Evolutionary conservation across 2,888 invertebrate genomes (phyloP).

Genomic region (Notodonta dromedarius): DNA sequence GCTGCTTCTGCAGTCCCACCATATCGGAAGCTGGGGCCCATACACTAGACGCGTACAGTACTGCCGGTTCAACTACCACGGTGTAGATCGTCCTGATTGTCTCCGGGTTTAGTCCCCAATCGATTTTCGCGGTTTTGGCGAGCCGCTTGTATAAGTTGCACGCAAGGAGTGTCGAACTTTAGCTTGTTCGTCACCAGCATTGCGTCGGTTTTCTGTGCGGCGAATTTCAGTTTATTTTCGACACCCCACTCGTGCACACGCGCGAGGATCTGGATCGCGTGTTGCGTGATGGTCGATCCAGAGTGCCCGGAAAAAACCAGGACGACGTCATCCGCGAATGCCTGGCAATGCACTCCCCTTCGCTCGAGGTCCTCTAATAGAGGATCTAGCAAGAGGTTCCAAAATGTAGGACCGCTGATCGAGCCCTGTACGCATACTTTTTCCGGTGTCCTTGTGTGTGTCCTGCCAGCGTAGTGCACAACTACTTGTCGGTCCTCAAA

Average conservation of each 20-base stretch:
- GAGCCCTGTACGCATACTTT: no score
- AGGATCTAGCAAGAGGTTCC: conserved; percentile 1
- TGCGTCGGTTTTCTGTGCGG: background rate
- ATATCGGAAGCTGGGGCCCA: conserved; percentile 13
- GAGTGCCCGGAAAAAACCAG: background rate
- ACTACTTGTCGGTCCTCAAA: no score
- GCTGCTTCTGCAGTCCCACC: background rate
- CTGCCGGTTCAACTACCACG: background rate
- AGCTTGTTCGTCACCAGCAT: background rate
- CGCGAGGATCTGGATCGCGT: background rate
- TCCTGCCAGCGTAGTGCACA: no score
- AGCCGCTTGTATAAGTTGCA: background rate
- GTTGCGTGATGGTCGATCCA: background rate
- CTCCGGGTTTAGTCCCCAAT: background rate
- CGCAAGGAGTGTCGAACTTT: background rate
- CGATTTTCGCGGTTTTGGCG: background rate
- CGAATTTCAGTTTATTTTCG: background rate
- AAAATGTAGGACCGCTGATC: background rate
- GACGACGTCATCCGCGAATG: conserved; percentile 1
- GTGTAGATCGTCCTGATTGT: background rate
- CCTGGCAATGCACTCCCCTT: no score
- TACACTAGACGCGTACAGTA: background rate
- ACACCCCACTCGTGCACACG: conserved; percentile 1
- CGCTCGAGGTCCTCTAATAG: background rate
- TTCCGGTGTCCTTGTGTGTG: no score